Evolutionary conservation across 1,140 invertebrate genomes (phyloP), one percentile per base, ranked within the genome.

Genomic region (Diachasmimorpha longicaudata): DNA sequence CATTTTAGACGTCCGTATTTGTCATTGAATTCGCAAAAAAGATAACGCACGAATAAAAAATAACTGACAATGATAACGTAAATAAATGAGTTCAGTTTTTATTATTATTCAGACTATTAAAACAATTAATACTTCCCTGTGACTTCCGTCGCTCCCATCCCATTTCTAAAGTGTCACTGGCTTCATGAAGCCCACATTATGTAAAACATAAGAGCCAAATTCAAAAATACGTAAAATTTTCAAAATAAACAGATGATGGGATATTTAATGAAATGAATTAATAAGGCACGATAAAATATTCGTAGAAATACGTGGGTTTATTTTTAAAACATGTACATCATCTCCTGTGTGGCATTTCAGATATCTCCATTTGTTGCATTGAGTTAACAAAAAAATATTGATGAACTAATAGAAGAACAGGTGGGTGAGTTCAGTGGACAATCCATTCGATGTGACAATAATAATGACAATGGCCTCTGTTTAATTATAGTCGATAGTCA

Each of bases 281-380:
- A 42, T 72, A 5, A 52, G 11, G 36, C 36, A 42, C 37, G 42
- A 11, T 21, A 63, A 8, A 52, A 72, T 44, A 46, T 74, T 85
- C 86, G 82, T 87, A 87, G 86, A 87, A 87, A 87, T 87, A 87
- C 84, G 85, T 86, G 80, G 78, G 80, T 87, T 87, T 87, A 87
- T 87, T 68, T 19, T 68, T 87, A 82, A 85, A 87, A 87, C 86
- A 87, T 87, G 84, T 87, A 87, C 86, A 87, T 84, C 86, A 87
- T 83, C 77, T 79, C 52, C 75, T 79, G 74, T 71, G 75, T 76
- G 74, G 68, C 78, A 74, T 78, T 70, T 70, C 69, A 76, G 58
- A 72, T 52, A 69, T 77, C 67, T 66, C 31, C n/a, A 39, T 52
- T 69, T 55, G 67, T 72, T 25, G 19, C 19, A 14, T 63, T 63